phyloP scores from a whole-genome alignment of 2,113 vertebrate species.

The Bombycilla garrulus region DNA sequence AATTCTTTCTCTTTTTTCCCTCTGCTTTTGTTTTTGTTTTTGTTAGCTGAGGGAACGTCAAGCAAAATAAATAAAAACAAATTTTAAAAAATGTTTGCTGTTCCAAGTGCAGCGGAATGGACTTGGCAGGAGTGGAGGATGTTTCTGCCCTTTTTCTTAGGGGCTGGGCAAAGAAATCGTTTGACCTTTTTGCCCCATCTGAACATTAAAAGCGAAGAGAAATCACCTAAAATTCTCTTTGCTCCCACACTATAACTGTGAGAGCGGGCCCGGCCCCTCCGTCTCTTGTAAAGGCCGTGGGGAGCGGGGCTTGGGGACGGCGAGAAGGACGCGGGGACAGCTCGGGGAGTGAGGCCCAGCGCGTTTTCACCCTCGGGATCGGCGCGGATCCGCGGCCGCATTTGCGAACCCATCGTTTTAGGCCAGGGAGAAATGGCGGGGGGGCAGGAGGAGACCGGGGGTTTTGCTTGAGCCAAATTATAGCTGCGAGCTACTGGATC shows the following conservation, averaged over 20 bases:
- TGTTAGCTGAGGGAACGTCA: neutral
- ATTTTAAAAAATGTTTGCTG: neutral
- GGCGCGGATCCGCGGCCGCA: neutral
- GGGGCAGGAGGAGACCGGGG: neutral
- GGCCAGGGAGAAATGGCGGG: neutral
- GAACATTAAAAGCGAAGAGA: neutral
- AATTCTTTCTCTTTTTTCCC: rapidly evolving
- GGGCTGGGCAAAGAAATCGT: neutral
- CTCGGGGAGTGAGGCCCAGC: neutral
- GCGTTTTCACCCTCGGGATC: neutral
- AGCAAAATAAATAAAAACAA: neutral
- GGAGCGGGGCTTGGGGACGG: neutral
- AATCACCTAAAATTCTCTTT: neutral
- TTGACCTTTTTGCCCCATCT: neutral
- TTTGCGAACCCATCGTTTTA: neutral
- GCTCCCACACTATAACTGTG: rapidly evolving
- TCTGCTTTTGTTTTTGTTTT: neutral
- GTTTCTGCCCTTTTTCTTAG: neutral
- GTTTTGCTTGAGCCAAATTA: neutral
- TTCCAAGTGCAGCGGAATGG: neutral
- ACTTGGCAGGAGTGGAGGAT: neutral
- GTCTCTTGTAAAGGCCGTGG: neutral
- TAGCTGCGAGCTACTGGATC: neutral
- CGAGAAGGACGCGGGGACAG: neutral
- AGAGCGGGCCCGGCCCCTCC: too few relatives aligned